Evolutionary conservation across 2,888 invertebrate species (phyloP).

Genomic region (Lycophotia porphyrea): DNA sequence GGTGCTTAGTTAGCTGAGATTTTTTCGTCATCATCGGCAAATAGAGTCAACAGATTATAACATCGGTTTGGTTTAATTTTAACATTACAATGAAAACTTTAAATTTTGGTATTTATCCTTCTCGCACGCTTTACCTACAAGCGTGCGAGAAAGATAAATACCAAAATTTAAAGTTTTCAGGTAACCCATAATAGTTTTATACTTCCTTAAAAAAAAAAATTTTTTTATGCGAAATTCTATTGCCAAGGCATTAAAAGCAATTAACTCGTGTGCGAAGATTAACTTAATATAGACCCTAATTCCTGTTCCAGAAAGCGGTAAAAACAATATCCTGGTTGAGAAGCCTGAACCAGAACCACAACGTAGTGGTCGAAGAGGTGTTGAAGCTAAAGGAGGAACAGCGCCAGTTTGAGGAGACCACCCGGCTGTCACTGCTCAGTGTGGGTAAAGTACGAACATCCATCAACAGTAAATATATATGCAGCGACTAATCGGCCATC

Average conservation of each 20-base stretch:
- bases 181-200: neutral
- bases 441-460: constrained; percentile 75
- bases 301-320: constrained; percentile 75
- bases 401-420: constrained; percentile 69
- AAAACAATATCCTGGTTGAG: constrained; percentile 80
- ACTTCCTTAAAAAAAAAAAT: constrained; percentile 17
- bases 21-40: no score
- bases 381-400: constrained; percentile 77
- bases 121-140: no score
- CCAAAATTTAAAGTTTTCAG: no score
- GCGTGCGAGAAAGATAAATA: no score
- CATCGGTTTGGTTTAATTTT: neutral
- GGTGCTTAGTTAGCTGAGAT: neutral
- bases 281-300: neutral
- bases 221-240: neutral
- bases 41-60: no score
- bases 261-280: no score
- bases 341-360: constrained; percentile 67
- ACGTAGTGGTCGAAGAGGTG: constrained; percentile 73
- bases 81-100: neutral
- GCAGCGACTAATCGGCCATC: no score
- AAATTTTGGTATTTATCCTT: neutral
- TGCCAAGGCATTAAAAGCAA: neutral
- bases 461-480: neutral
- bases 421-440: constrained; percentile 75